Evolutionary conservation across 2,797 vertebrate species (phyloP), one percentile per base, ranked within the genome.

Genomic region (Morus bassanus): DNA sequence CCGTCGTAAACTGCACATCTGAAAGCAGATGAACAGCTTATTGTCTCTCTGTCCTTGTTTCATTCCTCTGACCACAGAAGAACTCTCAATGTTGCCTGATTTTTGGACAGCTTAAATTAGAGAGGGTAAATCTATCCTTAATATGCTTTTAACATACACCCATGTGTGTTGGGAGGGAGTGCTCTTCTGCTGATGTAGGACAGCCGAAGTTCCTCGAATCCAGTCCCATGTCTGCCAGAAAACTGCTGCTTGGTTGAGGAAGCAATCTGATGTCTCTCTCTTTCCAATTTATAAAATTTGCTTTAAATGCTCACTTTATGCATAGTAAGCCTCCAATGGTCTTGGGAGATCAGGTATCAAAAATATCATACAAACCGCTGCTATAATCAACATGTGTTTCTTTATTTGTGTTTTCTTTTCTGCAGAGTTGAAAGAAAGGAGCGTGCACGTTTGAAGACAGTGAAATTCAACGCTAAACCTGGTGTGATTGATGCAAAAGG

Each of bases 391-490:
- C 13, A 4, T 30, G 28, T 73, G n/a, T 90, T 73, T 82, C 57
- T 88, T 81, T 83, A 7, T 94, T 95, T 94, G 64, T 91, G 81
- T 95, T 85, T 84, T 87, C 68, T 97, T 79, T 94, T 69, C 92
- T 50, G 75, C 97, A 99, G 99, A 94, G 99, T 99, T 96, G 99
- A 99, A 96, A 98, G 99, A 93, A 99, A 99, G 97, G 99, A 99
- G 92, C 98, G 99, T 48, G 99, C 99, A 7, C 98, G 99, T 68
- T 98, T 99, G 91, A 99, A 99, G 98, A 99, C 99, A 0, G 99
- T 99, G 97, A 99, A 99, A 96, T 99, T 99, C 98, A 99, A 99
- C 7, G 98, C 99, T 8, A 99, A 99, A 85, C 99, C 99, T 7
- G 99, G 99, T 79, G 98, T 99, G 23, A 98, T 99, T 79, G 99